These are phyloP conservation scores for Plebejus anna DNA, from an alignment of 2,888 invertebrate genomes.

Conservation along the genomic window DNA sequence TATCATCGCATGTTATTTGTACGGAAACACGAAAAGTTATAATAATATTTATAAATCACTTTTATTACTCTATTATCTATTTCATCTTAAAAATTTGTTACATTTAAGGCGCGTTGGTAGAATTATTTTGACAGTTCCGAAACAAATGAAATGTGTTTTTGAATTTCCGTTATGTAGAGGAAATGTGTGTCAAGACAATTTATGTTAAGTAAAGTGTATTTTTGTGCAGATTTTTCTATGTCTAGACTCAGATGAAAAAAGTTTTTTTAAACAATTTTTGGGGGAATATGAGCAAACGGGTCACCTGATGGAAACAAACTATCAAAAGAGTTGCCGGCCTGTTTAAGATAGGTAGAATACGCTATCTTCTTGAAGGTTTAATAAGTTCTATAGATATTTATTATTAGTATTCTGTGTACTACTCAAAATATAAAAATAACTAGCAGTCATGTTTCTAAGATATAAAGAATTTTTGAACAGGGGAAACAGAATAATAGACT, in stretches of 20 bases:
- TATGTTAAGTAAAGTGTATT: background rate
- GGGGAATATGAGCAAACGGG: too few species aligned
- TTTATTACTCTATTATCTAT: constrained; percentile 21
- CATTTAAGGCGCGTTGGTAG: background rate
- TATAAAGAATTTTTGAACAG: too few species aligned
- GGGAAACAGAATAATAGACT: too few species aligned
- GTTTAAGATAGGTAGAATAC: too few species aligned
- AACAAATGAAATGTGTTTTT: background rate
- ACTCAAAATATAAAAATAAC: background rate
- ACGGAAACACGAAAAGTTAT: background rate
- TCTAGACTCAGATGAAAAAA: background rate
- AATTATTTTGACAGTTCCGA: constrained; percentile 22
- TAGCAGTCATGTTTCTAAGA: background rate
- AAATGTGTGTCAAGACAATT: background rate
- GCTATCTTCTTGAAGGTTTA: too few species aligned
- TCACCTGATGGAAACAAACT: too few species aligned
- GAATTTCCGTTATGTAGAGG: background rate
- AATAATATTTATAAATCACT: background rate
- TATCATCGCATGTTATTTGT: constrained; percentile 22
- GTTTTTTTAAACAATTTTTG: too few species aligned
- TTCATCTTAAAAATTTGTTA: background rate
- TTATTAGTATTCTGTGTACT: background rate
- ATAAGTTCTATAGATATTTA: too few species aligned
- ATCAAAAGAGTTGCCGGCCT: too few species aligned
- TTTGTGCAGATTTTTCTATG: background rate